Evolutionary conservation across 1,140 invertebrate genomes (phyloP).

Genomic region (Planococcus citri): DNA sequence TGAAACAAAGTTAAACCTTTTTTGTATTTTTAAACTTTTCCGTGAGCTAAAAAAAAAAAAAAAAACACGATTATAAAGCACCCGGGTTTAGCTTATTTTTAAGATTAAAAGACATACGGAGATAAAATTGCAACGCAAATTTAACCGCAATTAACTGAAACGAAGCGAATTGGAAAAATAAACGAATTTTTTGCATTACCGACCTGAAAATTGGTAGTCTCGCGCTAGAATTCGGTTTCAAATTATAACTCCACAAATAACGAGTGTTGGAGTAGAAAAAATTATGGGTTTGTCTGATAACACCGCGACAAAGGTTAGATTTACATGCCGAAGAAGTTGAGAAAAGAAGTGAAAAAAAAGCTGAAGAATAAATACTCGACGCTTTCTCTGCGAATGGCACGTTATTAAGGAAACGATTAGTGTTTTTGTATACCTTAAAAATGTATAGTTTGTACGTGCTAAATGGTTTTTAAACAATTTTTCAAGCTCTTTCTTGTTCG

Average conservation of each 20-base stretch:
- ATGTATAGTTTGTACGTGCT: background rate
- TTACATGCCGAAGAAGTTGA: no score
- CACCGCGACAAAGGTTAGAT: no score
- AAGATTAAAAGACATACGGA: background rate
- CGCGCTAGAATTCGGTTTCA: no score
- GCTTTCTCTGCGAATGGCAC: no score
- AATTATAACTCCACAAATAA: no score
- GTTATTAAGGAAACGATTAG: no score
- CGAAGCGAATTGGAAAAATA: background rate
- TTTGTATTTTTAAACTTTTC: background rate
- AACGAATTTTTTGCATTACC: background rate
- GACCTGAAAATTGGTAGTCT: no score
- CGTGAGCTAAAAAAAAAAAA: no score
- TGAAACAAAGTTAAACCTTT: background rate
- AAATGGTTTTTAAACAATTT: background rate
- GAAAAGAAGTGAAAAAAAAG: no score
- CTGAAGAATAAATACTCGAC: no score
- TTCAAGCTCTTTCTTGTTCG: background rate
- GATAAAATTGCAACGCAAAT: background rate
- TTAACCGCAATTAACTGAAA: background rate
- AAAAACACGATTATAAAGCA: background rate
- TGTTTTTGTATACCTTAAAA: background rate
- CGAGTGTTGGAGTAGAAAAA: background rate
- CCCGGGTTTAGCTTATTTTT: background rate
- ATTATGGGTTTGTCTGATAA: no score